Conservation (phyloP, 1,140 invertebrate species). For the Drosophila leontia region DNA sequence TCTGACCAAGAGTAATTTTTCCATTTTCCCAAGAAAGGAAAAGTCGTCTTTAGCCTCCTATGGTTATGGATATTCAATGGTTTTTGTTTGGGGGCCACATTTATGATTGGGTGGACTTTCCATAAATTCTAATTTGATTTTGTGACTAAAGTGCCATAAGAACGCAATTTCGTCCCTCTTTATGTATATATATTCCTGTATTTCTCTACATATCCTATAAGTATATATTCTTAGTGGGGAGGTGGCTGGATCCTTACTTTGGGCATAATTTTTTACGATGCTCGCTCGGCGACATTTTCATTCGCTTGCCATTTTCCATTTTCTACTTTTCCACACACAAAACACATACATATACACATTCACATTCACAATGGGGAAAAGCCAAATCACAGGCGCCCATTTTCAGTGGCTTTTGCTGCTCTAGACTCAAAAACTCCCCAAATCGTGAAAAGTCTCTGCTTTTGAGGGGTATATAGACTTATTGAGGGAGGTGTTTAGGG, state of each 20-base stretch:
- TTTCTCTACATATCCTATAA: background rate
- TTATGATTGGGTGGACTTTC: conserved; percentile 77
- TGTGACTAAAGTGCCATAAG: conserved; percentile 83
- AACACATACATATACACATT: background rate
- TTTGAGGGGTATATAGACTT: conserved; percentile 4
- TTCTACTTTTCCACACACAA: conserved; percentile 60
- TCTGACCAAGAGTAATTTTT: conserved; percentile 21
- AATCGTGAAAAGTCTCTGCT: conserved; percentile 17
- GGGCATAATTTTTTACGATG: conserved; percentile 82
- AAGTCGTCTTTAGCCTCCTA: conserved; percentile 19
- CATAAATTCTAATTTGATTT: conserved; percentile 85
- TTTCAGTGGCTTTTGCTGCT: conserved; percentile 48
- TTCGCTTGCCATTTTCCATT: conserved; percentile 74
- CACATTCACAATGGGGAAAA: conserved; percentile 41
- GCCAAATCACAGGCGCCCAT: conserved; percentile 81
- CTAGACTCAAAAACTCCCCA: conserved; percentile 18
- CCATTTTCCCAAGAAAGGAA: conserved; percentile 3
- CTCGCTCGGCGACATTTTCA: conserved; percentile 76
- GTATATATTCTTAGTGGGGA: conserved; percentile 18
- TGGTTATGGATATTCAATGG: conserved; percentile 68
- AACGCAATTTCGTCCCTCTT: conserved; percentile 65
- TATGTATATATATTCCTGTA: background rate
- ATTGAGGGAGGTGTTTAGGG: background rate
- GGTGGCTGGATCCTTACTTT: conserved; percentile 57
- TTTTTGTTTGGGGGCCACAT: conserved; percentile 45